These are phyloP conservation scores for Pycnomerus fuliginosus DNA, from an alignment of 2,888 invertebrate species.

Conservation along the genomic window DNA sequence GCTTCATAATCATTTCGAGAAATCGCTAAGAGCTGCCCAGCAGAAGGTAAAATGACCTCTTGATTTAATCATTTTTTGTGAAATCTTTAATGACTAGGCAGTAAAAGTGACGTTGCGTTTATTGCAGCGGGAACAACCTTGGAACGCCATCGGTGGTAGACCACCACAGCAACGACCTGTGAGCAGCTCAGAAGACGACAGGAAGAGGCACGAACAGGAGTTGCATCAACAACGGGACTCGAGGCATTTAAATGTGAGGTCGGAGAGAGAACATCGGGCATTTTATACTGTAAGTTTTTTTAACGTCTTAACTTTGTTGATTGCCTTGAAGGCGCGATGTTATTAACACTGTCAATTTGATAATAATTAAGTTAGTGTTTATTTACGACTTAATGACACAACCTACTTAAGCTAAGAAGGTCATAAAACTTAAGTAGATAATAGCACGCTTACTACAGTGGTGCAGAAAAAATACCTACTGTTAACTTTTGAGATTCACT, in stretches of 20 bases:
- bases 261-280: constrained; percentile 45
- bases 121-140: constrained; percentile 59
- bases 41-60: constrained; percentile 63
- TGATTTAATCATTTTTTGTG: neutral
- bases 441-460: too few species aligned
- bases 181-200: constrained; percentile 46
- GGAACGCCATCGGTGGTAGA: constrained; percentile 59
- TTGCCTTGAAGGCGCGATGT: neutral
- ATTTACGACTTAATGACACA: too few species aligned
- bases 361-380: too few species aligned
- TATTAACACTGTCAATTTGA: neutral
- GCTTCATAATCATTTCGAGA: constrained; percentile 87
- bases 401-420: too few species aligned
- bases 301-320: neutral
- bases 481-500: too few species aligned
- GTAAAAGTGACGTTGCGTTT: too few species aligned
- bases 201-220: constrained; percentile 48
- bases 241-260: constrained; percentile 44
- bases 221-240: constrained; percentile 46
- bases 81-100: too few species aligned
- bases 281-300: constrained; percentile 39
- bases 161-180: constrained; percentile 54
- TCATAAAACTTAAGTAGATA: too few species aligned
- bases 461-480: too few species aligned
- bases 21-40: constrained; percentile 72